A percentile compares a stretch with the other conserved stretches of the same genome.
These are phyloP conservation scores for Hozukius guyotensis DNA, from an alignment of 2,797 vertebrate genomes.

Conservation along the genomic window DNA sequence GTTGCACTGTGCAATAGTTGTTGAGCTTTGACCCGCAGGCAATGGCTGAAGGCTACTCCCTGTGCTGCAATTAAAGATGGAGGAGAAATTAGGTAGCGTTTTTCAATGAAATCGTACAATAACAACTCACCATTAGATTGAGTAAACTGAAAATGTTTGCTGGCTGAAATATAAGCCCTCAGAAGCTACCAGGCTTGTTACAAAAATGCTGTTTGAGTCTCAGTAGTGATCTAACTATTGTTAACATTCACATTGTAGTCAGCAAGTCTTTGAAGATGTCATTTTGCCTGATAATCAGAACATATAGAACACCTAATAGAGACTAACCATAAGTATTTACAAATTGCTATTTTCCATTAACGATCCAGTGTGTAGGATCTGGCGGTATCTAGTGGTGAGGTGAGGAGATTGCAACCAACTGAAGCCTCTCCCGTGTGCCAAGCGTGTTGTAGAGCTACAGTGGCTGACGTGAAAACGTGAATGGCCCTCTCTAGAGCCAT, in stretches of 20 bases:
- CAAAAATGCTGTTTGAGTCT: neutral
- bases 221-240: neutral
- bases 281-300: neutral
- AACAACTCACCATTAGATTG: neutral
- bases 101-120: neutral
- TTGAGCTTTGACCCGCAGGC: neutral
- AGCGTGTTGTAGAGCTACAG: too few species aligned
- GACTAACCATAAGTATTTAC: neutral
- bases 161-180: neutral
- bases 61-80: neutral
- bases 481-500: too few species aligned
- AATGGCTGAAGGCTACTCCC: neutral
- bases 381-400: too few species aligned
- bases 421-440: too few species aligned
- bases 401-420: too few species aligned
- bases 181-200: neutral
- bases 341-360: neutral
- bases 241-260: neutral
- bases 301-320: neutral
- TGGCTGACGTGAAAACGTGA: too few species aligned
- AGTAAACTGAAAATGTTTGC: neutral
- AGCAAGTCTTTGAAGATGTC: neutral
- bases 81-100: neutral
- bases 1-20: neutral
- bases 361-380: too few species aligned